These are phyloP conservation scores for Podargus strigoides DNA, from an alignment of 2,797 vertebrate species.

Conservation along the genomic window DNA sequence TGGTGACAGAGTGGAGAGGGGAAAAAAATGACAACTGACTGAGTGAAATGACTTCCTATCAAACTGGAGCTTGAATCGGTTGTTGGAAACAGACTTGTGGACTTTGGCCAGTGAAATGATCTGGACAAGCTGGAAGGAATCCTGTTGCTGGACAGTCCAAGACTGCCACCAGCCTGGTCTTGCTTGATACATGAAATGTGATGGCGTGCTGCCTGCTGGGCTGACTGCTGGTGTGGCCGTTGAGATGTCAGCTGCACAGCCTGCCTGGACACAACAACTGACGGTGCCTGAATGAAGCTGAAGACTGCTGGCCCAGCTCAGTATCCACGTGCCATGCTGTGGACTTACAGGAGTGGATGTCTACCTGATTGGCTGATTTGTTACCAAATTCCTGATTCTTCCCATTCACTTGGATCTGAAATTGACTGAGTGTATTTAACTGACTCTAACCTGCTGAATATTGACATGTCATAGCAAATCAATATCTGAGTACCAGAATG, in stretches of 20 bases:
- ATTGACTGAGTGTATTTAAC: neutral
- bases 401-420: neutral
- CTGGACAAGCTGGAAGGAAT: neutral
- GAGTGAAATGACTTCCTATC: neutral
- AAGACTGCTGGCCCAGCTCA: neutral
- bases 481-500: neutral
- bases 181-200: neutral
- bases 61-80: neutral
- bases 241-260: neutral
- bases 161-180: neutral
- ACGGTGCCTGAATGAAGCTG: neutral
- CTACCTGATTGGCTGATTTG: neutral
- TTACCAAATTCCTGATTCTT: neutral
- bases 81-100: neutral
- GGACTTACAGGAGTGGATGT: neutral
- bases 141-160: neutral
- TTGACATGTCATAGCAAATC: neutral
- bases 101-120: neutral
- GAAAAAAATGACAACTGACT: neutral
- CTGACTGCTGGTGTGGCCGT: neutral
- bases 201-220: neutral
- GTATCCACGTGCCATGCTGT: fast-evolving
- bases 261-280: neutral
- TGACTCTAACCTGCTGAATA: neutral
- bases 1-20: neutral